Percentiles rank a stretch among this genome's conserved stretches.
Conservation (phyloP, 2,888 invertebrate genomes). For the Ectobius pallidus region DNA sequence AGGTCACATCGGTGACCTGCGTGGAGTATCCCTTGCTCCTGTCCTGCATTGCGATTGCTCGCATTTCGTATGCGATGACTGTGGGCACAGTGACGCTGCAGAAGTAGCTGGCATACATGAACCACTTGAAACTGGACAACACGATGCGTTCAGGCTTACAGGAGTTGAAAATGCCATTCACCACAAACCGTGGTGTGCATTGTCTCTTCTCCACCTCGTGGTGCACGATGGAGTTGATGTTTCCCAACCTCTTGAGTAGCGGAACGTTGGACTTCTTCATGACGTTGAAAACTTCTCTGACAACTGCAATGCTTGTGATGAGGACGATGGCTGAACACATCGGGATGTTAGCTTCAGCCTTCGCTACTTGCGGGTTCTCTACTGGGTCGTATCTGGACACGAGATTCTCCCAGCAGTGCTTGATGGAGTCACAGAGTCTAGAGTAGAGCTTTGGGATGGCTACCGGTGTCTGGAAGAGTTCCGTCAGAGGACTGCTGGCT, state of each 20-base stretch:
- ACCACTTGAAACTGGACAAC: background rate
- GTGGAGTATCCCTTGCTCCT: background rate
- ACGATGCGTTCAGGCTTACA: conserved; percentile 48
- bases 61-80: background rate
- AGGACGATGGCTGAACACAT: conserved; percentile 67
- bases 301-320: conserved; percentile 68
- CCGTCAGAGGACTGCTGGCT: conserved; percentile 65
- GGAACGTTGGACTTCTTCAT: background rate
- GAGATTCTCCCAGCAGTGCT: conserved; percentile 76
- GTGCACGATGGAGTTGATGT: conserved; percentile 44
- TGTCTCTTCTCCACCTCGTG: conserved; percentile 51
- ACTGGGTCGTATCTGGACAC: conserved; percentile 78
- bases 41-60: background rate
- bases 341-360: conserved; percentile 60
- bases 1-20: background rate
- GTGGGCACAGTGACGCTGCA: background rate
- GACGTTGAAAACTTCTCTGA: conserved; percentile 52
- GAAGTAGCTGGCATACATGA: background rate
- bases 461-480: conserved; percentile 20
- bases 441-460: conserved; percentile 19
- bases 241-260: background rate
- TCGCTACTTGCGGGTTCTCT: conserved; percentile 70
- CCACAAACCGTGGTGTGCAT: conserved; percentile 46
- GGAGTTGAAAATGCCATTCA: conserved; percentile 48
- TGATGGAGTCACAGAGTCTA: conserved; percentile 60